Base-by-base conservation (phyloP, 92 coral and sea anemone species). In the Pocillopora meandrina region DNA sequence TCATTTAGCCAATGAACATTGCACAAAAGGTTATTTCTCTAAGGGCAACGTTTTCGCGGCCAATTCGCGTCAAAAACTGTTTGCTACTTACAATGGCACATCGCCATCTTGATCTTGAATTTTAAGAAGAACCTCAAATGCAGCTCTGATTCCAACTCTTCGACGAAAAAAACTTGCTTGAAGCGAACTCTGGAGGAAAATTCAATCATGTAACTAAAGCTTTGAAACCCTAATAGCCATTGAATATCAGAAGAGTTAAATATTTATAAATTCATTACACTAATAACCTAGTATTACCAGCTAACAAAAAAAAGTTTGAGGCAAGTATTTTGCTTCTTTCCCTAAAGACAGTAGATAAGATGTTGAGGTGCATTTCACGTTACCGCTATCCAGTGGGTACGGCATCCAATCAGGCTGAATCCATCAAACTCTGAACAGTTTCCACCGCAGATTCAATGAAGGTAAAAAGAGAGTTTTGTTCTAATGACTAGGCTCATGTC, bases 131-230 rank as follows among this genome's bases (percentile, higher is more conserved):
- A 96, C 97, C 82, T 94, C 94, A 89, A 92, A 96, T 0, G 99
- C 96, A 15, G 99, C 98, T 84, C 99, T 89, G 20, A 96, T 85
- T 10, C 93, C 99, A 55, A 93, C 89, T 69, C 99, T 90, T 70
- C 94, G 81, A 20, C 99, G 98, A 87, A 96, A 96, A 82, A 94
- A 90, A 75, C 99, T 96, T 61, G 99, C 93, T 85, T 96, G 98
- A 55, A 96, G 91, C 21, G 99, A 96, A 16, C 88, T 87, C 99
- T 96, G 74, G 34, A 75, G 23, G 36, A 60, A 60, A 35, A 42
- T 49, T 19, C 14, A 26, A 67, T 26, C 19, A 9, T 15, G 3
- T 35, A 67, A 65, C 55, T 5, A 36, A 19, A 1, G 6, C 14
- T 63, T n/a, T 73, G 4, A 23, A 18, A 9, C 17, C 59, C 7